Evolutionary conservation across 2,888 invertebrate genomes (phyloP), one percentile per base, ranked within the genome.

Genomic region (Nomada fabriciana): DNA sequence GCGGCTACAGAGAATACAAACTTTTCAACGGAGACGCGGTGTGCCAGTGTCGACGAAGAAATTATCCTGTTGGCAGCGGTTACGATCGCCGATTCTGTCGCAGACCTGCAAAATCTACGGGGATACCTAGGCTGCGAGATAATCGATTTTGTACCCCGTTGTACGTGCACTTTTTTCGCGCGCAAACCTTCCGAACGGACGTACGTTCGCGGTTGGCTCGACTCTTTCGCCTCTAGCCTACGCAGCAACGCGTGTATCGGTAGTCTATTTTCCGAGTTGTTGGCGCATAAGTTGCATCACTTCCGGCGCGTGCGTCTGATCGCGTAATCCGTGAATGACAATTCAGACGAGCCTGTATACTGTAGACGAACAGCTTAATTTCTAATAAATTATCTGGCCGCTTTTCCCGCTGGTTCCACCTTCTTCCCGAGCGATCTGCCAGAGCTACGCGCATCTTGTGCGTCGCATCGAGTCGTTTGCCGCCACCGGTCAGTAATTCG

Each of bases 251-350:
- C 55, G 63, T 47, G 63, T 11, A 20, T 18, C 50, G 60, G 52
- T 84, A 61, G 67, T 84, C 83, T 85, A 78, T 85, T 86, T 80
- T 72, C 70, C 72, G 68, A 50, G 76, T 60, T 52, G 73, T 69
- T 55, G 29, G 57, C 78, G 63, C 64, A 61, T 76, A 55, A 36
- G 61, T 77, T 70, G 74, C 76, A 73, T 76, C 83, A 82, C 74
- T 86, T 80, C 78, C 81, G 83, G 78, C 74, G 83, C 85, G 81
- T 76, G 82, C 79, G 81, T 71, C 25, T 67, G 71, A 81, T 83
- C 84, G 77, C 71, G 86, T 85, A 80, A 87, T 80, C 83, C 85
- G 80, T 55, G 82, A 80, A 80, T 70, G 87, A 83, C 85, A 85
- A 87, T 87, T 86, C 86, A 83, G 86, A 60, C 80, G 75, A 55